These are phyloP conservation scores for Diaperis boleti DNA, from an alignment of 2,888 invertebrate genomes.

Conservation along the genomic window DNA sequence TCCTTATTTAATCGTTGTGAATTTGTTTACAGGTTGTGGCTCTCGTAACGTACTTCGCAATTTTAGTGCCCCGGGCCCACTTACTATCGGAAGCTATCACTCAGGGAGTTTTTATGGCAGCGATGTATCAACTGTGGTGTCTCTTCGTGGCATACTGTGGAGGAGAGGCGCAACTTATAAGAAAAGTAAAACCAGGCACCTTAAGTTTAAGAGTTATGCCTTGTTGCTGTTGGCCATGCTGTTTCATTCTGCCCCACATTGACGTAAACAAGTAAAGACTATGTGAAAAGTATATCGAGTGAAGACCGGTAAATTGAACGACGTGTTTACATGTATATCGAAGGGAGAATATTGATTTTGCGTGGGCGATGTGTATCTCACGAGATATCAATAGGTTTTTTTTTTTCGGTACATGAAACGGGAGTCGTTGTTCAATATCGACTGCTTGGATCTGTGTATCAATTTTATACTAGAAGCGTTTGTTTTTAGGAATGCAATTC, in stretches of 20 bases:
- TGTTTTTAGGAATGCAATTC: conserved; percentile 67
- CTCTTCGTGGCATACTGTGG: conserved; percentile 76
- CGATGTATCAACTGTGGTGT: conserved; percentile 78
- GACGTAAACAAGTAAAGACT: conserved; percentile 69
- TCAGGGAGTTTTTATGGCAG: conserved; percentile 77
- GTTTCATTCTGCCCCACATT: conserved; percentile 70
- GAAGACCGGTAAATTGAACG: background rate
- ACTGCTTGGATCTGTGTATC: too few relatives aligned
- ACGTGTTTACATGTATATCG: too few relatives aligned
- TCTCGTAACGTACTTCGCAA: conserved; percentile 70
- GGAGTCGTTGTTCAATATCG: too few relatives aligned
- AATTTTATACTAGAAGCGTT: too few relatives aligned
- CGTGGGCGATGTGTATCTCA: too few relatives aligned
- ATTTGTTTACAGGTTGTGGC: conserved; percentile 71
- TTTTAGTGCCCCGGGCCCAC: conserved; percentile 74
- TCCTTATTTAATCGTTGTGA: background rate
- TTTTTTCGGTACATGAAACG: too few relatives aligned
- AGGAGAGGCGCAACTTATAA: conserved; percentile 72
- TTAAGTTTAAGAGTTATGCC: conserved; percentile 75
- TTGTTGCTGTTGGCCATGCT: conserved; percentile 82
- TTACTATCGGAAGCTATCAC: conserved; percentile 77
- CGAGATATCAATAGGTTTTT: too few relatives aligned
- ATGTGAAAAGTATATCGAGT: background rate
- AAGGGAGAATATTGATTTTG: too few relatives aligned
- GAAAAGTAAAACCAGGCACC: conserved; percentile 70